Evolutionary conservation across 2,888 invertebrate genomes (phyloP), one percentile per base, ranked within the genome.

Genomic region (Pollenia angustigena): DNA sequence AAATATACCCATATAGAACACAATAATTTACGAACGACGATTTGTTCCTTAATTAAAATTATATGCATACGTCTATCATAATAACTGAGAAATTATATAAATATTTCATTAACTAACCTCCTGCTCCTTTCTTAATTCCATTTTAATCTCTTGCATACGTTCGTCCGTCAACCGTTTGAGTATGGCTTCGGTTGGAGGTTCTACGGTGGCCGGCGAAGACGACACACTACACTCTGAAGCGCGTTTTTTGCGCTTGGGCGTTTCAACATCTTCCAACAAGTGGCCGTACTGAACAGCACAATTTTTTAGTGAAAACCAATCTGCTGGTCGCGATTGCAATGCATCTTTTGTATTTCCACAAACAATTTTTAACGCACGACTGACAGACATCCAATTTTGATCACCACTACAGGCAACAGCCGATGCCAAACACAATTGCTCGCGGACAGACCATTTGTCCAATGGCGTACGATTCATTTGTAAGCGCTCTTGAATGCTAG

Each of bases 251-350:
- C 90, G 89, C 46, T 95, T 89, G 94, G 95, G 23, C 96, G 94
- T 92, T 97, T 98, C 94, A 97, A 98, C 9, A 96, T 96, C 92
- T 97, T 98, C 98, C 97, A 98, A 91, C 97, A 98, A 0, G 94
- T 93, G 0, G 96, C 97, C 96, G 93, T 98, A 99, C 91, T 98
- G 98, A 0, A 97, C 95, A 0, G 98, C 98, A 94, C 98, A 98
- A 89, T 96, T 96, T 93, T 97, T 97, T 91, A 97, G 97, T 0
- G 97, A 97, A 91, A 98, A 98, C 98, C 98, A 98, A 92, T 98
- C 98, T 0, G 95, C 87, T 64, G 92, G 92, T 46, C 92, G 90
- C 50, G 76, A 23, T 92, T 0, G 97, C 96, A 79, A 76, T 11
- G 46, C 8, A 40, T 74, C 68, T 50, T 81, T 89, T 9, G 81